These are phyloP conservation scores for Apis dorsata DNA, from an alignment of 1,140 invertebrate genomes.

Conservation along the genomic window DNA sequence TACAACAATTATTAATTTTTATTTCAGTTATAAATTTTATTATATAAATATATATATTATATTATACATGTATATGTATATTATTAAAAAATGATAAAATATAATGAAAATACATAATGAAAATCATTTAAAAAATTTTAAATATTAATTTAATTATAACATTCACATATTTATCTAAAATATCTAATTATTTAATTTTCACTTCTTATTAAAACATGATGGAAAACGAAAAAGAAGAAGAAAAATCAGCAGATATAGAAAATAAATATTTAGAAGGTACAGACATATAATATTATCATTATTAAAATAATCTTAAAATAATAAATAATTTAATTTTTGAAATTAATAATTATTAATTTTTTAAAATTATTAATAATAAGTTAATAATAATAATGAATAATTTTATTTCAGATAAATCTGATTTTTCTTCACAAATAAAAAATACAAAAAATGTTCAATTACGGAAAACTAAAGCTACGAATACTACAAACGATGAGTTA, in stretches of 20 bases:
- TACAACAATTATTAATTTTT: neutral
- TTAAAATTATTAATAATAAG: neutral
- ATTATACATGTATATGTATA: neutral
- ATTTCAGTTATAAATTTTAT: constrained; percentile 17
- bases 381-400: neutral
- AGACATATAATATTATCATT: neutral
- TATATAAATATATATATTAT: neutral
- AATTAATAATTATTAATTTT: neutral
- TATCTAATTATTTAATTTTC: neutral
- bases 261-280: neutral
- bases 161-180: neutral
- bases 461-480: neutral
- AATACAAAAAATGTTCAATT: neutral
- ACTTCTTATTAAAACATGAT: constrained; percentile 10
- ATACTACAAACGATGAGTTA: neutral
- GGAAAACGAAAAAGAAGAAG: constrained; percentile 8
- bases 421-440: neutral
- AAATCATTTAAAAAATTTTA: neutral
- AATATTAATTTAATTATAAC: neutral
- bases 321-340: too few relatives aligned
- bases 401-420: constrained; percentile 19
- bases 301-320: too few relatives aligned
- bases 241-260: neutral
- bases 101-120: neutral
- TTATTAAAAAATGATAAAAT: neutral